These are phyloP conservation scores for Trachelus tabidus DNA, from an alignment of 2,888 invertebrate species.

Conservation along the genomic window DNA sequence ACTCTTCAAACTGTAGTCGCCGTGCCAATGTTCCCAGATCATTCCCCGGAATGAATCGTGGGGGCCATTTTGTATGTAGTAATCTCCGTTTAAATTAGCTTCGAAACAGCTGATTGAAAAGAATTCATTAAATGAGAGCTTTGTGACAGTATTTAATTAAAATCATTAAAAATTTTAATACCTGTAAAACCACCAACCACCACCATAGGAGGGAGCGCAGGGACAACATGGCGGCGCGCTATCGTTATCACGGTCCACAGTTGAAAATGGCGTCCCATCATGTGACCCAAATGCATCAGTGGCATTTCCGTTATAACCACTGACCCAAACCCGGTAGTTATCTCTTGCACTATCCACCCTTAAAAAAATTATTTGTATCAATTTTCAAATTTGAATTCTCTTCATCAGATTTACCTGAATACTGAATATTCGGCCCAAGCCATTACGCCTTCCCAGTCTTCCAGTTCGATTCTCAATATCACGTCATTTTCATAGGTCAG, in stretches of 20 bases:
- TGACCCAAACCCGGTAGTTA: constrained; percentile 66
- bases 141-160: not conserved
- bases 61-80: constrained; percentile 65
- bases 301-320: constrained; percentile 68
- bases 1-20: constrained; percentile 69
- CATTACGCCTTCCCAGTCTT: constrained; percentile 66
- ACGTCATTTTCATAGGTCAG: constrained; percentile 64
- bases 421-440: constrained; percentile 69
- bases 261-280: constrained; percentile 68
- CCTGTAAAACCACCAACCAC: constrained; percentile 75
- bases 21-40: constrained; percentile 72
- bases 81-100: constrained; percentile 71
- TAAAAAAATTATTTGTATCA: not conserved
- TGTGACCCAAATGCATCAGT: constrained; percentile 70
- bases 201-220: constrained; percentile 69
- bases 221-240: constrained; percentile 68
- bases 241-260: constrained; percentile 68
- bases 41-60: constrained; percentile 69
- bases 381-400: not conserved
- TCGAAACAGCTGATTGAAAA: constrained; percentile 67
- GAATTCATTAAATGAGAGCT: not conserved
- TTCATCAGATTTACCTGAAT: constrained; percentile 39
- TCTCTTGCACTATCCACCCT: constrained; percentile 62
- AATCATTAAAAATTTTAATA: constrained; percentile 31
- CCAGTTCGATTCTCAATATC: constrained; percentile 68